Evolutionary conservation across 2,797 vertebrate species (phyloP).

Genomic region (Acipenser ruthenus): DNA sequence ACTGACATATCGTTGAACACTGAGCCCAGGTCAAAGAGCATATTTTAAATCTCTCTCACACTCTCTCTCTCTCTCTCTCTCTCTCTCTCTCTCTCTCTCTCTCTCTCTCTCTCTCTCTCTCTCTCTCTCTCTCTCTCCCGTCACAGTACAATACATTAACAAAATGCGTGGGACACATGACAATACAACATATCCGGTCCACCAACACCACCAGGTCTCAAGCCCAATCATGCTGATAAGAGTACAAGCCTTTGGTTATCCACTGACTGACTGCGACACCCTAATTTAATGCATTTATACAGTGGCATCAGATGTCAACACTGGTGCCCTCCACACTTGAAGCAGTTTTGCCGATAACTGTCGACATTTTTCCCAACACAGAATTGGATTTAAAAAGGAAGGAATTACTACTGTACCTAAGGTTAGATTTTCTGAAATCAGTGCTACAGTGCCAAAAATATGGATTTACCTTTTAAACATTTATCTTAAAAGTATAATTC

Average conservation of each 20-base stretch:
- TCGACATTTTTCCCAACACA: too few relatives aligned
- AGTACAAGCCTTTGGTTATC: background rate
- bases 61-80: background rate
- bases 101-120: constrained; percentile 14
- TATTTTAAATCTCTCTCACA: constrained; percentile 33
- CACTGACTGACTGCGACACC: background rate
- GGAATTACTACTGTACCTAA: too few relatives aligned
- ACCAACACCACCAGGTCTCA: background rate
- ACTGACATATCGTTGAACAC: constrained; percentile 23
- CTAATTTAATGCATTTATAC: background rate
- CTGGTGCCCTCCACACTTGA: background rate
- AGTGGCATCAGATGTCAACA: background rate
- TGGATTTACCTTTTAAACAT: too few relatives aligned
- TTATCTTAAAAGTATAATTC: too few relatives aligned
- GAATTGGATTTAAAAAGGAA: too few relatives aligned
- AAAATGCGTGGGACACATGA: constrained; percentile 1
- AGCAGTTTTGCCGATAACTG: too few relatives aligned
- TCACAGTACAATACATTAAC: too few relatives aligned
- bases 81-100: constrained; percentile 25
- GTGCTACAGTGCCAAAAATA: too few relatives aligned
- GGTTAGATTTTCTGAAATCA: too few relatives aligned
- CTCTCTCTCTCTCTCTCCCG: constrained; percentile 2
- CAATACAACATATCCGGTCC: constrained; percentile 8
- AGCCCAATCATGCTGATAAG: background rate
- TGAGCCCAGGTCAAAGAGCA: constrained; percentile 25